phyloP scores from a whole-genome alignment of 2,888 invertebrate genomes.

The Nebria salina region DNA sequence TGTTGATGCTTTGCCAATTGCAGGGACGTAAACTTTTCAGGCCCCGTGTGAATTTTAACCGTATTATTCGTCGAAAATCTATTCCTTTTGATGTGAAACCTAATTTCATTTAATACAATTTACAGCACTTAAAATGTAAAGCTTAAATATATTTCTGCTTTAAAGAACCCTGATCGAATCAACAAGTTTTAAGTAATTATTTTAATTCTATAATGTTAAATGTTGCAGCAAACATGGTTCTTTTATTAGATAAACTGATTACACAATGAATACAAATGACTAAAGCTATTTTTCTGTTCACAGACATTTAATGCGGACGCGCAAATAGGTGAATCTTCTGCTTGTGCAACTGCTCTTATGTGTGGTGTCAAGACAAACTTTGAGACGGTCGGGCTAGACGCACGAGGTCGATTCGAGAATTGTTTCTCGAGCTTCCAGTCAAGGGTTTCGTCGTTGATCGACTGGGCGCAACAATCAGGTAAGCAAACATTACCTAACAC shows the following conservation, averaged over 20 bases:
- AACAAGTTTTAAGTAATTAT: no score
- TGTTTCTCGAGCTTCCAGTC: slow-evolving; percentile 68
- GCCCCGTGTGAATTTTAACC: neutral
- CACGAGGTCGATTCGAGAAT: slow-evolving; percentile 68
- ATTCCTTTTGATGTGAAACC: neutral
- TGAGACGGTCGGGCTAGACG: slow-evolving; percentile 71
- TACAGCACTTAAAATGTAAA: neutral
- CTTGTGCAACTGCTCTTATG: slow-evolving; percentile 73
- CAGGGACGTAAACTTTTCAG: neutral
- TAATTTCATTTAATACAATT: neutral
- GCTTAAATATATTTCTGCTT: neutral
- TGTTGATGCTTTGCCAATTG: neutral
- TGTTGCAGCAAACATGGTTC: no score
- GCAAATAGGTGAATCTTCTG: slow-evolving; percentile 75
- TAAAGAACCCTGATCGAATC: neutral
- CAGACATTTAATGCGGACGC: slow-evolving; percentile 76
- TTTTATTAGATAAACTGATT: neutral
- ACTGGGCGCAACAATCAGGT: slow-evolving; percentile 72
- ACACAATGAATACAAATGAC: neutral
- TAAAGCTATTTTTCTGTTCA: neutral
- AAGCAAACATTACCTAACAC: slow-evolving; percentile 49
- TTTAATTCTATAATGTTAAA: no score
- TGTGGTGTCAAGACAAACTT: slow-evolving; percentile 74
- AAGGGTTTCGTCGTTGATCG: slow-evolving; percentile 67
- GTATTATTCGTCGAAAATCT: neutral